Conservation (phyloP, 1,140 invertebrate species). For the Zaprionus kolodkinae region DNA sequence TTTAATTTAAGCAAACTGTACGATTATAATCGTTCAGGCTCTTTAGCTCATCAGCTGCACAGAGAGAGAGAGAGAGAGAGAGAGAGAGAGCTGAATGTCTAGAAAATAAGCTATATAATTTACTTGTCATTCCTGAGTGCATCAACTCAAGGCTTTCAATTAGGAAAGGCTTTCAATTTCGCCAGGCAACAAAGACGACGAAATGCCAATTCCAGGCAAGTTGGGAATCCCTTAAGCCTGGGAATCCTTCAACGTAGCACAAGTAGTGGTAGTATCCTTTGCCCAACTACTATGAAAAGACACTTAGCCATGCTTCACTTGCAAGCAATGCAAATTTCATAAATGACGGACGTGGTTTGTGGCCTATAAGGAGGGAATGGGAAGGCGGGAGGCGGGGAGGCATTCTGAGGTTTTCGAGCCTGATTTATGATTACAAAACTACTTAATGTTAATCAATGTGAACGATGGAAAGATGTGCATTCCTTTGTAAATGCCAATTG, state of each 20-base stretch:
- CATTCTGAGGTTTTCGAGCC: constrained; percentile 27
- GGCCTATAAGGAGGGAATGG: neutral
- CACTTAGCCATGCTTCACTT: constrained; percentile 7
- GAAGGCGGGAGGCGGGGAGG: neutral
- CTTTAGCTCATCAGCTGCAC: neutral
- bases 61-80: too few relatives aligned
- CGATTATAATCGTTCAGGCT: neutral
- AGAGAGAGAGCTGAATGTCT: neutral
- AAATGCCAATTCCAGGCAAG: constrained; percentile 5
- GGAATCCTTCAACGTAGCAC: too few relatives aligned
- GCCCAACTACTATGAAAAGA: neutral
- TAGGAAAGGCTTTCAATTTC: constrained; percentile 13
- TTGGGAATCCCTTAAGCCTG: neutral
- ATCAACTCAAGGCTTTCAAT: neutral
- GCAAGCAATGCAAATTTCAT: constrained; percentile 54
- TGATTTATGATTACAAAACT: constrained; percentile 74
- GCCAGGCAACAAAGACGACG: constrained; percentile 5
- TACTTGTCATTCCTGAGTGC: neutral
- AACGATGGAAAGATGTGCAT: constrained; percentile 18
- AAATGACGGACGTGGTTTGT: constrained; percentile 32
- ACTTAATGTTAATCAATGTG: constrained; percentile 71
- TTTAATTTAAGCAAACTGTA: neutral
- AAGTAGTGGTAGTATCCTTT: neutral
- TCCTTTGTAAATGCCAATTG: constrained; percentile 59
- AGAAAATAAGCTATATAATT: neutral